Percentiles rank a stretch among this genome's conserved stretches.
Evolutionary conservation across 2,113 vertebrate species (phyloP).

Genomic region (Tetraodon nigroviridis): DNA sequence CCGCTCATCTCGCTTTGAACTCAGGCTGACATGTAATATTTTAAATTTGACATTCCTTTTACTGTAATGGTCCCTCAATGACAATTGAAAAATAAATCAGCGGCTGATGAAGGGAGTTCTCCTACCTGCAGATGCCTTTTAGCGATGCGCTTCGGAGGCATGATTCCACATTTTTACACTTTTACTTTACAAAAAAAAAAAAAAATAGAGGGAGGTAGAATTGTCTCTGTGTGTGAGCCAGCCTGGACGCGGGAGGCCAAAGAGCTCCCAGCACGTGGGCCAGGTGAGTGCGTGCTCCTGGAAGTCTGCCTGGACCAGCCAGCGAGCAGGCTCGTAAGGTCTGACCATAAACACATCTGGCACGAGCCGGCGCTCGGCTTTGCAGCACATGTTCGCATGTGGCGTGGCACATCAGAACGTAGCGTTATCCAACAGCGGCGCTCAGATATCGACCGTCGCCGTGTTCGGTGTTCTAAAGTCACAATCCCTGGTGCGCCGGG

Average conservation of each 20-base stretch:
- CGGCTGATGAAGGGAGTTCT: constrained; percentile 2
- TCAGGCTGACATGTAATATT: constrained; percentile 40
- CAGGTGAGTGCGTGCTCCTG: constrained; percentile 58
- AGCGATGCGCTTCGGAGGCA: neutral
- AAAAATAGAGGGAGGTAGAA: too few species aligned
- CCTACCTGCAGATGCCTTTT: constrained; percentile 17
- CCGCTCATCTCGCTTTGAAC: constrained; percentile 35
- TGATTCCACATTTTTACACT: too few species aligned
- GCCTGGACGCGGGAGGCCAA: constrained; percentile 33
- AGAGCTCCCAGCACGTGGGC: constrained; percentile 52
- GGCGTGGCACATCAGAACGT: constrained; percentile 17
- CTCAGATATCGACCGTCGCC: neutral
- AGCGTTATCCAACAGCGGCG: constrained; percentile 13
- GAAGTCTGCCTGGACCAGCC: constrained; percentile 64
- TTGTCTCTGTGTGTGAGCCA: neutral
- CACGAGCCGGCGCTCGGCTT: constrained; percentile 40
- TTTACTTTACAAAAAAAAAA: too few species aligned
- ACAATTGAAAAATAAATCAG: constrained; percentile 28
- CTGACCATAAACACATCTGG: constrained; percentile 55
- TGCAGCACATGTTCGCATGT: constrained; percentile 40
- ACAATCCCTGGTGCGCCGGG: too few species aligned
- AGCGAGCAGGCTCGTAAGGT: constrained; percentile 50
- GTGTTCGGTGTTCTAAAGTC: neutral
- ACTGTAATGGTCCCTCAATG: constrained; percentile 19
- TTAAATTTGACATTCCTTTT: constrained; percentile 33